Evolutionary conservation across 1,140 invertebrate species (phyloP).

Genomic region (Pseudomyrmex concolor): DNA sequence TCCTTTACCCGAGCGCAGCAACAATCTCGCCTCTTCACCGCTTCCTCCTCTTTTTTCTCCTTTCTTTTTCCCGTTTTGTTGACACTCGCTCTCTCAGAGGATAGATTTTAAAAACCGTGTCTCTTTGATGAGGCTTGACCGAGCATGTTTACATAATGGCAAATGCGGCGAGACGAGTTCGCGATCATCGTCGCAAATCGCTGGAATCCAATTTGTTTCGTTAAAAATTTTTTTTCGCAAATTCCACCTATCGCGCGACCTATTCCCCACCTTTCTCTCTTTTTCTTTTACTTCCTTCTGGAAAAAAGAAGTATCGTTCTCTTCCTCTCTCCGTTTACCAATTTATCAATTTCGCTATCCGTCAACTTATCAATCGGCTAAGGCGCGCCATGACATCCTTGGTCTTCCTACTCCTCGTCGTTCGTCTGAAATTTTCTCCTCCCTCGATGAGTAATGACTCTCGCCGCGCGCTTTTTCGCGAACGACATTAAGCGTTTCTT

Average conservation of each 20-base stretch:
- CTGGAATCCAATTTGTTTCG: neutral
- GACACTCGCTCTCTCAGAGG: neutral
- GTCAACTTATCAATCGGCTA: constrained; percentile 64
- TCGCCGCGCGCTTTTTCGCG: constrained; percentile 7
- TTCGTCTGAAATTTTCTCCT: constrained; percentile 18
- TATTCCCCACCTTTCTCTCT: neutral
- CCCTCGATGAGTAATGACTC: constrained; percentile 14
- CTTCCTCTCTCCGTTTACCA: too few relatives aligned
- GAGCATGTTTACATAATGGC: constrained; percentile 29
- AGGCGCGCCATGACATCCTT: constrained; percentile 64
- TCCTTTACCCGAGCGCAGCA: constrained; percentile 4
- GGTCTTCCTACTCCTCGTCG: constrained; percentile 29
- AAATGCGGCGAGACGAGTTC: neutral
- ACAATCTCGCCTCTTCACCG: neutral
- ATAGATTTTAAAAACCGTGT: constrained; percentile 15
- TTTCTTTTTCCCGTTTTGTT: neutral
- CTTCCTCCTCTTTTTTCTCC: neutral
- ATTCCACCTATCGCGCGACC: too few relatives aligned
- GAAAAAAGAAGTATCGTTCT: too few relatives aligned
- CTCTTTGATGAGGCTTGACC: constrained; percentile 27
- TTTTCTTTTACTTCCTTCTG: neutral
- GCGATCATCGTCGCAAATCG: constrained; percentile 34
- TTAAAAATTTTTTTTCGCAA: neutral
- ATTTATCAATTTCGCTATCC: constrained; percentile 43
- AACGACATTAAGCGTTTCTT: constrained; percentile 36